Conservation (phyloP, 2,888 invertebrate genomes). For the Drosophila picticornis region DNA sequence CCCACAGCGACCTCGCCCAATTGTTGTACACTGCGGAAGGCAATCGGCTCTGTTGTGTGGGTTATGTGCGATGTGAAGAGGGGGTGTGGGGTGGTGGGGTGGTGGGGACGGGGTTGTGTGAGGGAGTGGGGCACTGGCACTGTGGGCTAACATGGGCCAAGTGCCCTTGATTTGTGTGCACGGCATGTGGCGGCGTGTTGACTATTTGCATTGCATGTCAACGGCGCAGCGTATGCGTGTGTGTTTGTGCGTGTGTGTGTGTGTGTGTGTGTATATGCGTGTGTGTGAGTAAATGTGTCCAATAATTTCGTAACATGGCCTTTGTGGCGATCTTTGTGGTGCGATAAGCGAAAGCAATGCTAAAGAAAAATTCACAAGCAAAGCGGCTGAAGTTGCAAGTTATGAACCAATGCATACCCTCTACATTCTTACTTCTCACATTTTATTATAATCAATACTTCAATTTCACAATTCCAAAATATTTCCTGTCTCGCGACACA, state of each 20-base stretch:
- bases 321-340: constrained; percentile 76
- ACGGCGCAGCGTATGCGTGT: constrained; percentile 20
- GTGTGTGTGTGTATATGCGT: constrained; percentile 14
- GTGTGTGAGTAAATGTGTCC: constrained; percentile 47
- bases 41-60: neutral
- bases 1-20: constrained; percentile 37
- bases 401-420: constrained; percentile 23
- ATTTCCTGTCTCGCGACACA: neutral
- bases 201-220: constrained; percentile 80
- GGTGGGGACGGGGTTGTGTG: neutral
- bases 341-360: constrained; percentile 63
- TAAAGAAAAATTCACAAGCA: constrained; percentile 11
- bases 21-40: constrained; percentile 8
- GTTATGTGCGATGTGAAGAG: neutral
- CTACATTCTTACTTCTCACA: neutral
- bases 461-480: neutral
- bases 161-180: constrained; percentile 80
- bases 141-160: constrained; percentile 47
- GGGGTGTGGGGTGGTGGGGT: neutral
- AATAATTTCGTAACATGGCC: constrained; percentile 82
- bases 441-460: neutral
- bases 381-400: neutral
- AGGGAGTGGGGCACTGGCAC: neutral
- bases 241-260: constrained; percentile 8
- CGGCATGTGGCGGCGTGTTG: constrained; percentile 80